phyloP scores from a whole-genome alignment of 2,888 invertebrate species.

The Pteria penguin region DNA sequence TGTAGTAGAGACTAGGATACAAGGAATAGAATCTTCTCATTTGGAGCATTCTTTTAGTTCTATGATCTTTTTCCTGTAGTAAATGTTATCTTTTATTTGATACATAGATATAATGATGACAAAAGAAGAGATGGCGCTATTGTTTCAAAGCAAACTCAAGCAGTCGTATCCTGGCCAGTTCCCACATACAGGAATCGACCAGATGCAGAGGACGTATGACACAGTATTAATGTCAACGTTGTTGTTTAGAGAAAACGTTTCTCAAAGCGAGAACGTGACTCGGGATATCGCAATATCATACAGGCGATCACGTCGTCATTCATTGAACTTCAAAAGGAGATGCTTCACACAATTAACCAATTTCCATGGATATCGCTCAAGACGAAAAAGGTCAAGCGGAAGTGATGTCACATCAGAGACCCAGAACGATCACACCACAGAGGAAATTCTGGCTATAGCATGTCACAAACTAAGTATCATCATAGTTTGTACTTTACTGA shows the following conservation, averaged over 20 bases:
- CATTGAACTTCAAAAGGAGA: background rate
- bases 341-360: background rate
- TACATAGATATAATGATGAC: slow-evolving; percentile 18
- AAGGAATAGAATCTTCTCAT: too few species aligned
- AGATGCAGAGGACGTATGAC: background rate
- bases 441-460: slow-evolving; percentile 60
- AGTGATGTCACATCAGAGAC: background rate
- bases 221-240: slow-evolving; percentile 1
- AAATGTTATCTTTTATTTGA: too few species aligned
- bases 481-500: slow-evolving; percentile 65
- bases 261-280: background rate
- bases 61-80: too few species aligned
- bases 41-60: too few species aligned
- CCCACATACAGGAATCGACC: background rate
- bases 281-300: background rate
- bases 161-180: slow-evolving; percentile 8
- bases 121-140: slow-evolving; percentile 5
- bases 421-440: slow-evolving; percentile 44
- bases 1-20: too few species aligned
- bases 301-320: background rate
- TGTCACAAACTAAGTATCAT: slow-evolving; percentile 66
- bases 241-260: background rate
- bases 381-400: background rate
- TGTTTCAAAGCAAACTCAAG: slow-evolving; percentile 9
- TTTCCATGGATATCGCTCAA: too few species aligned